Evolutionary conservation across 2,113 vertebrate species (phyloP).

Genomic region (Dromiciops gliroides): DNA sequence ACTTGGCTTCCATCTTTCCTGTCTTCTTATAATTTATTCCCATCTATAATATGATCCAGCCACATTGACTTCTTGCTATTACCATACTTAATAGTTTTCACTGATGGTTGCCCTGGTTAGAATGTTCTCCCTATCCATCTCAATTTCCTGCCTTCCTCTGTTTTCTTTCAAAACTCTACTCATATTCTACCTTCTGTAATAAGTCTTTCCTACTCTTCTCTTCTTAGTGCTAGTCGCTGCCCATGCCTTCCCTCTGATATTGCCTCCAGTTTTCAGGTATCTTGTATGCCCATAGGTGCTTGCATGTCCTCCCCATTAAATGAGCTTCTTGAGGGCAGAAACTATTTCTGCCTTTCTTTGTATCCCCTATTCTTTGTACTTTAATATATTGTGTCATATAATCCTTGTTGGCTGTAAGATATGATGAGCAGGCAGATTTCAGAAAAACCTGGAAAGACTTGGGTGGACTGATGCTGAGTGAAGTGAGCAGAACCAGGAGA

Average conservation of each 20-base stretch:
- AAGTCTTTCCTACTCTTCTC: background rate
- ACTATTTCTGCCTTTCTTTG: background rate
- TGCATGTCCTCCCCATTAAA: background rate
- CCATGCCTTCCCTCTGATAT: background rate
- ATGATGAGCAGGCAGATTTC: no score
- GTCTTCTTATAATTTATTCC: background rate
- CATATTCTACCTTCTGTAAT: background rate
- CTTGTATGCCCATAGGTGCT: background rate
- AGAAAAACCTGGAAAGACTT: no score
- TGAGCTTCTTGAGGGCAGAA: background rate
- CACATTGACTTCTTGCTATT: background rate
- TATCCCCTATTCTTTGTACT: no score
- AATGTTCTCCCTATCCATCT: background rate
- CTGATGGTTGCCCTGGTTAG: accelerated
- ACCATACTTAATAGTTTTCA: background rate
- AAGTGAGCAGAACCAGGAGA: no score
- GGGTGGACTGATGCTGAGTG: no score
- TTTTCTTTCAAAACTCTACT: background rate
- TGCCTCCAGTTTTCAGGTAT: background rate
- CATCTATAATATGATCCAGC: background rate
- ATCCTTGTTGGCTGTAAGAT: no score
- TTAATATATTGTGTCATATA: background rate
- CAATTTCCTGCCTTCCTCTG: background rate
- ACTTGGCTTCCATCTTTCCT: background rate
- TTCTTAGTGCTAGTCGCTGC: background rate